Conservation (phyloP, 2,113 vertebrate genomes). For the Leucopsar rothschildi region DNA sequence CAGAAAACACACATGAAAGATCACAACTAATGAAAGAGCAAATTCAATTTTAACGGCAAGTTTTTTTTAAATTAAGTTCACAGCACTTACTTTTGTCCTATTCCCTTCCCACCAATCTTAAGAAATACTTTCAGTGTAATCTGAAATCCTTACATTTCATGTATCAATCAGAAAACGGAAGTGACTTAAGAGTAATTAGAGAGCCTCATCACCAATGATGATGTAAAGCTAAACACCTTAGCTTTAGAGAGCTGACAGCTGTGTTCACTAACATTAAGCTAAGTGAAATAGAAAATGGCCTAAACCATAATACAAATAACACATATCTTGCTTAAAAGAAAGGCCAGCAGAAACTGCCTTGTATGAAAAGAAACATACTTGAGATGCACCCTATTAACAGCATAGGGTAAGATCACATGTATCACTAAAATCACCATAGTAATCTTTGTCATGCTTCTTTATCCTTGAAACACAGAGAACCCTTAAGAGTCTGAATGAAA, state of each 20-base stretch:
- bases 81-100: neutral
- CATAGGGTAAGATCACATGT: neutral
- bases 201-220: neutral
- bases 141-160: neutral
- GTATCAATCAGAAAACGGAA: neutral
- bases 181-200: neutral
- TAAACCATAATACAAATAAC: neutral
- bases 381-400: neutral
- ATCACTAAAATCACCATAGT: neutral
- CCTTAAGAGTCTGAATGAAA: neutral
- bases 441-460: neutral
- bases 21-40: neutral
- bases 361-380: neutral
- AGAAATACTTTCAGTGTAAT: neutral
- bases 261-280: neutral
- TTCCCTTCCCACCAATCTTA: neutral
- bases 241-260: neutral
- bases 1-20: neutral
- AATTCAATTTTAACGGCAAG: neutral
- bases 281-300: neutral
- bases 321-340: neutral
- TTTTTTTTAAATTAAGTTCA: neutral
- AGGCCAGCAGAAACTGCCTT: neutral
- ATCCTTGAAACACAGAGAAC: neutral
- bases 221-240: neutral